These are phyloP conservation scores for Erethizon dorsatum DNA, from an alignment of 2,797 vertebrate species.

Conservation along the genomic window DNA sequence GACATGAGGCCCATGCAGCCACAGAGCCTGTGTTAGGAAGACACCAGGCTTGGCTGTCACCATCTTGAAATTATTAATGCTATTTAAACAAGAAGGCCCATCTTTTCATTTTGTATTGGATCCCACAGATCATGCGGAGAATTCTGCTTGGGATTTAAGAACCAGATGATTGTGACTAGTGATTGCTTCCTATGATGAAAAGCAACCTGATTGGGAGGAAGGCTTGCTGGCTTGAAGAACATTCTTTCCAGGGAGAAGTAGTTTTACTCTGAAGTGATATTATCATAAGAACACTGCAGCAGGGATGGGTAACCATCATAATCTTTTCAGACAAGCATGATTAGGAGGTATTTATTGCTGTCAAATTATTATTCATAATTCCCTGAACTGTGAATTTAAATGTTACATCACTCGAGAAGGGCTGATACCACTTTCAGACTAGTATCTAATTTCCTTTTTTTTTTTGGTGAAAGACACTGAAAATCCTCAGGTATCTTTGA, in stretches of 20 bases:
- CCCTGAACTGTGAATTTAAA: constrained; percentile 63
- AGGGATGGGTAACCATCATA: neutral
- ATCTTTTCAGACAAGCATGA: constrained; percentile 71
- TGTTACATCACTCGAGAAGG: constrained; percentile 1
- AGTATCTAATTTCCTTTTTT: constrained; percentile 52
- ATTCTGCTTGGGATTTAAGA: neutral
- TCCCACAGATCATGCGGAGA: neutral
- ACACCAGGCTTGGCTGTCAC: neutral
- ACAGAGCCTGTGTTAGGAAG: too few species aligned
- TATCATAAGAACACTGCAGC: neutral
- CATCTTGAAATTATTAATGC: neutral
- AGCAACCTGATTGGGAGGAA: neutral
- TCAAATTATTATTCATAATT: constrained; percentile 81
- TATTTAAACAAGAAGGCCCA: neutral
- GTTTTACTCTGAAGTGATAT: neutral
- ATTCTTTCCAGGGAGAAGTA: neutral
- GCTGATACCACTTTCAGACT: neutral
- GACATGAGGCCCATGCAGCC: rapidly evolving
- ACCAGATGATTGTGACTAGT: neutral
- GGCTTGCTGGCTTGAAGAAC: neutral
- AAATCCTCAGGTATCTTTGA: neutral
- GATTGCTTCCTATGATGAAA: neutral
- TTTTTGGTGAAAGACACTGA: neutral
- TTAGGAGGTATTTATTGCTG: constrained; percentile 75
- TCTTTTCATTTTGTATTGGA: neutral